A percentile compares a stretch with the other conserved stretches of the same genome.
Conservation (phyloP, 2,113 vertebrate genomes). For the Cephalopholis sonnerati region DNA sequence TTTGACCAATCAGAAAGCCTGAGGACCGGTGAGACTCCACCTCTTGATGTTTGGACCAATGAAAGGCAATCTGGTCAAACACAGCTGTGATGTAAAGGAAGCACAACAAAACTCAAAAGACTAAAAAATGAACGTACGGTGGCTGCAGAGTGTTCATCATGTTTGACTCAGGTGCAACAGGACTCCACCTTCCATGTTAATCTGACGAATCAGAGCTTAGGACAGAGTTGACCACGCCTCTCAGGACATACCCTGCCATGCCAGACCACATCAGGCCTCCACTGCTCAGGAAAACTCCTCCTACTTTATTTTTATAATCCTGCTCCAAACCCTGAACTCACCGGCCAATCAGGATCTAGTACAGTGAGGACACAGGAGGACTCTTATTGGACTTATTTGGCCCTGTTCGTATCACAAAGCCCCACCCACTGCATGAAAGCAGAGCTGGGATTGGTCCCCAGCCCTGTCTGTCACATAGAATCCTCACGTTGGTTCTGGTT, state of each 20-base stretch:
- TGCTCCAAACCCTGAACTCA: too few relatives aligned
- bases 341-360: constrained; percentile 5
- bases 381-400: too few relatives aligned
- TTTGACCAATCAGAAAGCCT: constrained; percentile 34
- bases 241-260: too few relatives aligned
- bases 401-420: too few relatives aligned
- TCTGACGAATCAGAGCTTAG: constrained; percentile 12
- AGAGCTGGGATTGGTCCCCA: not conserved
- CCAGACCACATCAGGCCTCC: not conserved
- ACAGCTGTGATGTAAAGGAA: not conserved
- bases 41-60: constrained; percentile 17
- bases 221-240: not conserved
- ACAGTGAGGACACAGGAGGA: not conserved
- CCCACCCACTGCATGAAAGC: constrained; percentile 4
- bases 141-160: too few relatives aligned
- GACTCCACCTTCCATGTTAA: constrained; percentile 2
- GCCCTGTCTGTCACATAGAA: not conserved
- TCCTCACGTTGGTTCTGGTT: not conserved
- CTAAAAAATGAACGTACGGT: not conserved
- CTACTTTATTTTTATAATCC: not conserved
- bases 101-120: not conserved
- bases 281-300: constrained; percentile 43
- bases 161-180: constrained; percentile 8
- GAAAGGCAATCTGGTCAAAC: not conserved
- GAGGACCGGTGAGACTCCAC: not conserved